Evolutionary conservation across 1,140 invertebrate genomes (phyloP).

Genomic region (Heliconius hewitsoni): DNA sequence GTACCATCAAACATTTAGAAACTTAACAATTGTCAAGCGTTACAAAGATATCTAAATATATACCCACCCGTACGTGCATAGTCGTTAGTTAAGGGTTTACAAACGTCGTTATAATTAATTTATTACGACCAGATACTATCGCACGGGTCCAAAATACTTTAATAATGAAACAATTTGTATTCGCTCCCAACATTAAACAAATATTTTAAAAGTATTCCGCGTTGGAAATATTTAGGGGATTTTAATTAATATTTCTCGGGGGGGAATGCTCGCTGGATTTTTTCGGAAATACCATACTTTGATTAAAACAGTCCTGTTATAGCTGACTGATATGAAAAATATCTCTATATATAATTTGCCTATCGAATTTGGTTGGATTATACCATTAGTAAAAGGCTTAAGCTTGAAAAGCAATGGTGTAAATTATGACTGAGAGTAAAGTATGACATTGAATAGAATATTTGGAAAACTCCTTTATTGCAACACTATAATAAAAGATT

Average conservation of each 20-base stretch:
- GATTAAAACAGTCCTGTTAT: constrained; percentile 21
- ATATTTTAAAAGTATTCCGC: constrained; percentile 60
- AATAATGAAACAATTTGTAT: constrained; percentile 67
- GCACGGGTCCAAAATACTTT: constrained; percentile 55
- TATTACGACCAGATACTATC: constrained; percentile 64
- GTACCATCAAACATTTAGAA: neutral
- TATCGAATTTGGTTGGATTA: no score
- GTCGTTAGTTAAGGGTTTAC: constrained; percentile 37
- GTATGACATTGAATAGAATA: no score
- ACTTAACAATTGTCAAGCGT: neutral
- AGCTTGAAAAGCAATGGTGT: no score
- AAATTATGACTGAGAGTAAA: no score
- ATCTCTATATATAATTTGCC: neutral
- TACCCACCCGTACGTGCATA: neutral
- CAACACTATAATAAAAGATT: no score
- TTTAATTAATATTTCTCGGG: constrained; percentile 62
- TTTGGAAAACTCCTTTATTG: no score
- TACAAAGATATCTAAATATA: neutral
- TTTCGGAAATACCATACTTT: constrained; percentile 39
- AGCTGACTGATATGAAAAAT: neutral
- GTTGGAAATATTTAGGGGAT: constrained; percentile 49
- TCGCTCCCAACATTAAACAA: constrained; percentile 54
- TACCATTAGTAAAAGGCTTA: no score
- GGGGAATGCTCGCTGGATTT: constrained; percentile 38
- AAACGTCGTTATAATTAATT: constrained; percentile 49